Conservation (phyloP, 2,888 invertebrate genomes). For the Caenorhabditis angaria region DNA sequence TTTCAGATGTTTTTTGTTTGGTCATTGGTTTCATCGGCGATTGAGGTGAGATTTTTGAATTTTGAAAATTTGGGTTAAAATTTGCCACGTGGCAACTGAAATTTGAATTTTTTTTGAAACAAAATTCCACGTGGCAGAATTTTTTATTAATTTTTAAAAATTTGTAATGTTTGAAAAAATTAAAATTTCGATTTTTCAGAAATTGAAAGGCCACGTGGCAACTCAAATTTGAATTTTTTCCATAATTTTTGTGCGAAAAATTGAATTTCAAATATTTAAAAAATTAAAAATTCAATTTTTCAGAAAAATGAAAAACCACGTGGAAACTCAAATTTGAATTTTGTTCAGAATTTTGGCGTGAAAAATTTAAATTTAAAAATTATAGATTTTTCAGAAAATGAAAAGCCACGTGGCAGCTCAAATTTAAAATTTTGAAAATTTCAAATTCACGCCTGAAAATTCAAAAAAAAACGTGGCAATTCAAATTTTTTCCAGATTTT, state of each 20-base stretch:
- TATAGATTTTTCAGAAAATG: background rate
- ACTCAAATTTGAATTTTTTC: background rate
- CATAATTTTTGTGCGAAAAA: background rate
- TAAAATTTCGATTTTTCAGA: background rate
- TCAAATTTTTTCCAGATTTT: too few species aligned
- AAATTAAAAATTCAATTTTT: background rate
- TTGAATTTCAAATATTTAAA: background rate
- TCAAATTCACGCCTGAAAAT: background rate
- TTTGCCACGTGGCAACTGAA: background rate
- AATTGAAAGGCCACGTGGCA: background rate
- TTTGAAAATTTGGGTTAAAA: background rate
- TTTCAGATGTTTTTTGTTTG: constrained; percentile 68
- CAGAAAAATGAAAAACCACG: background rate
- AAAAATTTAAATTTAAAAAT: background rate
- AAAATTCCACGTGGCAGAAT: too few species aligned
- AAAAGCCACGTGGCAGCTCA: background rate
- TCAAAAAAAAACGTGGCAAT: too few species aligned
- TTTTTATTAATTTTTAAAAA: background rate
- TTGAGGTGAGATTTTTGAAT: constrained; percentile 29
- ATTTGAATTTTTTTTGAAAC: background rate
- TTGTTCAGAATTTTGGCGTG: background rate
- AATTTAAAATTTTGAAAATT: background rate
- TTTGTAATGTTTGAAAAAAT: background rate
- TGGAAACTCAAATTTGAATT: background rate
- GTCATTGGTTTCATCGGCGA: constrained; percentile 62